Evolutionary conservation across 1,140 invertebrate genomes (phyloP), one percentile per base, ranked within the genome.

Genomic region (Drosophila micromelanica): DNA sequence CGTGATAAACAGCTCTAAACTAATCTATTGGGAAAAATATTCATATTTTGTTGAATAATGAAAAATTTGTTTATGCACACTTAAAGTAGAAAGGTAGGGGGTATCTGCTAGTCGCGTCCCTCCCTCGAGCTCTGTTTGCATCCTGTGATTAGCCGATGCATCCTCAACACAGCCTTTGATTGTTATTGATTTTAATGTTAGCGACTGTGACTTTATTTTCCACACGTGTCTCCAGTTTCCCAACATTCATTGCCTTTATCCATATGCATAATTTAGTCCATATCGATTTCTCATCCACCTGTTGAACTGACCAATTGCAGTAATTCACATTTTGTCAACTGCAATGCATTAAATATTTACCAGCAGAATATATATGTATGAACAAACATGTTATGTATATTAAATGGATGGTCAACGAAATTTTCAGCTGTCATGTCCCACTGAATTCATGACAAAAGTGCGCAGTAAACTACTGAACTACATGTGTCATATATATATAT

Each of bases 1-100:
- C n/a, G 98, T 98, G 91, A 95, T 27, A 6, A 27, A 27, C 6
- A 27, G 20, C 1, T 23, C 20, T 23, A 0, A 23, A 23, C 20
- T 23, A 23, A 23, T 2, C 20, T 23, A 3, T 23, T 23, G 3
- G 20, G 2, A 17, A 17, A 1, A 17, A 1, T 17, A 1, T 17
- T 17, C 17, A 23, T 23, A 1, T 23, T 23, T 2, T 3, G 20
- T 23, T 23, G 2, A 48, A 23, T 1, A 23, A 27, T 27, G 1
- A 7, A 13, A 8, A 2, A 8, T 32, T 32, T 55, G 35, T 20
- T 20, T 20, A 1, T 20, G 20, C 2, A 20, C 20, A 23, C 20
- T 3, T 23, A 23, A 3, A 0, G 20, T 23, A 23, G 20, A 23
- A 23, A 3, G 2, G 20, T 23, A 23, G 20, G 3, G 20, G 3